Evolutionary conservation across 2,113 vertebrate species (phyloP).

Genomic region (Odontophorus gujanensis): DNA sequence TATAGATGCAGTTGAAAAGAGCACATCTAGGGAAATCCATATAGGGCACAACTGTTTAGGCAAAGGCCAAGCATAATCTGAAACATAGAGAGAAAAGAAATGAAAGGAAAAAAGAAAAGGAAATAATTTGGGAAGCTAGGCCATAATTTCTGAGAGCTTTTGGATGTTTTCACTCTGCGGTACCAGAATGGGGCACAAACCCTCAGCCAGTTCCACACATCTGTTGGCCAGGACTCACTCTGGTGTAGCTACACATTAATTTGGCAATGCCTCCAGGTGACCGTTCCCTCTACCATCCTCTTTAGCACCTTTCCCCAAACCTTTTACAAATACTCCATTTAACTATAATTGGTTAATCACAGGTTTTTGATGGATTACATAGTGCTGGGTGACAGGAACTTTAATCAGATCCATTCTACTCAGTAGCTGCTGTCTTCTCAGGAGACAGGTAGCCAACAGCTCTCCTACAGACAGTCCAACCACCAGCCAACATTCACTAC

Average conservation of each 20-base stretch:
- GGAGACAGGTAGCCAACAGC: background rate
- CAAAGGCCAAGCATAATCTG: conserved; percentile 96
- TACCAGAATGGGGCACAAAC: background rate
- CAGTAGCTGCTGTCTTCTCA: background rate
- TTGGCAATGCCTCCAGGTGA: background rate
- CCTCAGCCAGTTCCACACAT: background rate
- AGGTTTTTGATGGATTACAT: background rate
- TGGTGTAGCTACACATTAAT: background rate
- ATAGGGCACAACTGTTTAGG: conserved; percentile 93
- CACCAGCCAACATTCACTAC: background rate
- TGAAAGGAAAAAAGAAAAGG: conserved; percentile 58
- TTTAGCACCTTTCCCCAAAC: background rate
- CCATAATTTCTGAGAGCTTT: background rate
- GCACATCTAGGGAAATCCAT: conserved; percentile 98
- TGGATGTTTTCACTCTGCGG: background rate
- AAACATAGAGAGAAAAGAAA: conserved; percentile 76
- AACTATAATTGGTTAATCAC: background rate
- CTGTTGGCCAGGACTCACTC: background rate
- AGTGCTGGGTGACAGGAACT: background rate
- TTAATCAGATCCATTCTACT: background rate
- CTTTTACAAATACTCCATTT: background rate
- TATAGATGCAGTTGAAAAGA: conserved; percentile 98
- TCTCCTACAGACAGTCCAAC: background rate
- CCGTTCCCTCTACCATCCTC: background rate
- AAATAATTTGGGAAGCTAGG: conserved; percentile 31